phyloP scores from a whole-genome alignment of 2,113 vertebrate species.

The Setophaga kirtlandii region DNA sequence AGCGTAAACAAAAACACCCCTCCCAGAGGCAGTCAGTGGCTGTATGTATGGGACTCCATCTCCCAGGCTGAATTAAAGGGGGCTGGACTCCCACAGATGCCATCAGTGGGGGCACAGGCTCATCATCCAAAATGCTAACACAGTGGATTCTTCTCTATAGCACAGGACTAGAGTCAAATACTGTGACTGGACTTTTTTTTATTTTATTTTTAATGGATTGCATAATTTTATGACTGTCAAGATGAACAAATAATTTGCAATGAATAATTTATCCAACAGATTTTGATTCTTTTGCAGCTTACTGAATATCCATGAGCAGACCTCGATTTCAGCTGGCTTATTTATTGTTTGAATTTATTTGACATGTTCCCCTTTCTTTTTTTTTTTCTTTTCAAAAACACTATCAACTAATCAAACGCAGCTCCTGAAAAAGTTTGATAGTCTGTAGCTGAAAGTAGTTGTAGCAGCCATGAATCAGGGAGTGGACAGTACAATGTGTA shows the following conservation, averaged over 20 bases:
- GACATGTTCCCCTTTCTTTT: background rate
- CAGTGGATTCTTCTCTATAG: background rate
- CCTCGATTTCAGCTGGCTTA: constrained; percentile 47
- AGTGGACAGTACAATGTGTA: background rate
- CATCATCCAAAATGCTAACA: background rate
- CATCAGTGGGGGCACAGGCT: background rate
- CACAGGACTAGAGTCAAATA: background rate
- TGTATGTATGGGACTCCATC: background rate
- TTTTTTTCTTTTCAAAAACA: background rate
- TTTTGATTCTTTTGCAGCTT: constrained; percentile 64
- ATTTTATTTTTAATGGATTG: constrained; percentile 50
- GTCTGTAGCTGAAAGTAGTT: constrained; percentile 2
- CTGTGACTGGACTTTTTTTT: background rate
- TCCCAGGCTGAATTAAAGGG: background rate
- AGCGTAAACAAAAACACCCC: rapidly evolving
- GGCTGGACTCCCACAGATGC: background rate
- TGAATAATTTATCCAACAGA: constrained; percentile 65
- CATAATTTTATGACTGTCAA: constrained; percentile 65
- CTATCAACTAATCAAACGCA: constrained; percentile 1
- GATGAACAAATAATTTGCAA: constrained; percentile 66
- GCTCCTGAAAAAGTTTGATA: constrained; percentile 12
- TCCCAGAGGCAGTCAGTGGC: background rate
- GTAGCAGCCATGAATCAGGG: constrained; percentile 11
- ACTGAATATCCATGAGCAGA: constrained; percentile 69
- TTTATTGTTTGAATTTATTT: constrained; percentile 69